Evolutionary conservation across 2,113 vertebrate species (phyloP), one percentile per base, ranked within the genome.

Genomic region (Clarias gariepinus): DNA sequence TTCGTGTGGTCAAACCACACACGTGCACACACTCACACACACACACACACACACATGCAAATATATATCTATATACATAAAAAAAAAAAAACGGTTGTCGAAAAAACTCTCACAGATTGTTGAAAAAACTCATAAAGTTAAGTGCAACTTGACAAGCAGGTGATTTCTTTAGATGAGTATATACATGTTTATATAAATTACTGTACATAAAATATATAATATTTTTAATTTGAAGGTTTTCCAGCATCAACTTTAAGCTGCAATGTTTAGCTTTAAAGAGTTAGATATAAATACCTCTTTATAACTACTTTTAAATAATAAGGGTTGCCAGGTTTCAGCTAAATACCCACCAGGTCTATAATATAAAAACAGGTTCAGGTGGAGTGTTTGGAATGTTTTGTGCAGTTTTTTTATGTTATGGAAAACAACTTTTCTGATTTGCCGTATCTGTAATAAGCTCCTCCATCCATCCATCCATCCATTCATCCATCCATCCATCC

Each of bases 41-140:
- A 71, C 41, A 57, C 69, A 73, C 77, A 86, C 52, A 85, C 84
- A 52, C 71, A 77, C n/a, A 85, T 36, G 66, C 25, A 64, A 18
- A 79, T 8, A 41, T 6, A 71, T 28, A 68, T 47, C 57, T 36
- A 28, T 47, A 83, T 41, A 28, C 63, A 64, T 23, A 8, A 6
- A 61, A 41, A n/a, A n/a, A n/a, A 47, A 47, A 47, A 47, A 47
- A 47, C 47, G 60, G 60, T 2, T 23, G 0, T 0, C 2, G 8
- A n/a, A 8, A 2, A 64, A 25, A 64, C 10, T 63, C 23, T 36
- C 58, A 61, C 19, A 61, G 58, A 21, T 21, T 23, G 6, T 0
- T 10, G 25, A 28, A 10, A 2, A 64, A 12, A 64, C 3, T n/a
- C 23, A 63, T 63, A 11, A 12, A 4, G 25, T n/a, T 63, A 63